Percentiles rank a stretch among this genome's conserved stretches.
phyloP scores from a whole-genome alignment of 2,797 vertebrate species.

The Benthosema pterotum region DNA sequence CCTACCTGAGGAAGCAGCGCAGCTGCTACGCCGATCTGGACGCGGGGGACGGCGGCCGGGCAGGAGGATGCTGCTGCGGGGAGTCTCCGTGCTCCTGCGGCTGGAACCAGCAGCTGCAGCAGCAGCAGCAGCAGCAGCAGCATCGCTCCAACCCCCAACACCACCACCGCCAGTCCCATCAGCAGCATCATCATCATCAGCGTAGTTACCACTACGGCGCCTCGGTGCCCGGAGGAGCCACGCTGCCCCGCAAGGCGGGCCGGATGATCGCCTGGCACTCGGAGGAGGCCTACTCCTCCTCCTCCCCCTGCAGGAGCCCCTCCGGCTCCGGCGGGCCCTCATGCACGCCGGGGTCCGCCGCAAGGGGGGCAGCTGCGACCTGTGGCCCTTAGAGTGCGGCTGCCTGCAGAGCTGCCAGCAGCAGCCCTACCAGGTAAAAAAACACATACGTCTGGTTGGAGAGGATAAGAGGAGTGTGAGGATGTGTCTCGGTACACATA shows the following conservation, averaged over 20 bases:
- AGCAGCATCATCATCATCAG: too few relatives aligned
- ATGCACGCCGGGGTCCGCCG: slow-evolving; percentile 65
- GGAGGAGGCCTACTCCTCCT: slow-evolving; percentile 71
- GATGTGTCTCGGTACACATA: too few relatives aligned
- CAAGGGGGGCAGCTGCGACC: slow-evolving; percentile 80
- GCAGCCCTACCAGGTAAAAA: slow-evolving; percentile 78
- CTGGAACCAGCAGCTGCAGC: slow-evolving; percentile 78
- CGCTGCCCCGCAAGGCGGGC: slow-evolving; percentile 75
- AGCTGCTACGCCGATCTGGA: slow-evolving; percentile 79
- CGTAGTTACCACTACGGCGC: slow-evolving; percentile 44
- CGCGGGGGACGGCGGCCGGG: too few relatives aligned
- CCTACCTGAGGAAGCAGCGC: slow-evolving; percentile 83
- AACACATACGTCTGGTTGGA: not conserved
- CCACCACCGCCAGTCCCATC: slow-evolving; percentile 36
- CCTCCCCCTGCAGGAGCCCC: slow-evolving; percentile 79
- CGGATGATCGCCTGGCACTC: slow-evolving; percentile 71
- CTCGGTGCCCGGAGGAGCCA: slow-evolving; percentile 64
- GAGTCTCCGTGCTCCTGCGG: slow-evolving; percentile 79
- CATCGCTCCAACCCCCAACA: slow-evolving; percentile 58
- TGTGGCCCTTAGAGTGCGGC: slow-evolving; percentile 79
- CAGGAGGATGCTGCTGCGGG: slow-evolving; percentile 38
- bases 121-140: slow-evolving; percentile 67
- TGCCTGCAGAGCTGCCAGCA: slow-evolving; percentile 82
- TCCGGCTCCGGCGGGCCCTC: slow-evolving; percentile 68
- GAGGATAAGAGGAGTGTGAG: not conserved